Conservation (phyloP, 2,888 invertebrate species). For the Mesorhabditis sp. region DNA sequence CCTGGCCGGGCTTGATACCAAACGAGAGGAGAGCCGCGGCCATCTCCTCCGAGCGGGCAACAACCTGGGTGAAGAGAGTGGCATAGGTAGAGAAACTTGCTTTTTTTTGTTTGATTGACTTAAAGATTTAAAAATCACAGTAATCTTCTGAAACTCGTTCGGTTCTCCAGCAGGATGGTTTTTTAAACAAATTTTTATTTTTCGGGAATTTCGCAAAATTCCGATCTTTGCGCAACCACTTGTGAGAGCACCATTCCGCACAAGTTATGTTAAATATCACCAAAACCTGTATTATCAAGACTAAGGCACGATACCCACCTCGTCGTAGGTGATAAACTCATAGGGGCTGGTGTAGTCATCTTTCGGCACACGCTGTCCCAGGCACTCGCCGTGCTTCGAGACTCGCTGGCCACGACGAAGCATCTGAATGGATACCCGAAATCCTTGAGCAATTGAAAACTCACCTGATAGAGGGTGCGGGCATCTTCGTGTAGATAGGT, state of each 20-base stretch:
- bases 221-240: no score
- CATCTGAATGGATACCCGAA: constrained; percentile 17
- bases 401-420: constrained; percentile 83
- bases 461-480: constrained; percentile 77
- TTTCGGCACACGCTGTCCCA: constrained; percentile 45
- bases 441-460: background rate
- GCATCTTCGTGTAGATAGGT: constrained; percentile 78
- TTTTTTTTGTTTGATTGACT: no score
- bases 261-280: no score
- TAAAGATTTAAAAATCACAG: no score
- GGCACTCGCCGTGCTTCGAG: constrained; percentile 70
- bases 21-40: constrained; percentile 59
- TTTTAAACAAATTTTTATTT: no score
- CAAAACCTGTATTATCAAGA: no score
- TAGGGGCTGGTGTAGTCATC: constrained; percentile 46
- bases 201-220: no score
- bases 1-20: constrained; percentile 56
- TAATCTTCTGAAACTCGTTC: no score
- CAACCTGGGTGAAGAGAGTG: constrained; percentile 21
- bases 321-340: constrained; percentile 51
- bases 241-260: no score
- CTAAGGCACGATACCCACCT: constrained; percentile 15
- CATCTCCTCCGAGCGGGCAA: constrained; percentile 57
- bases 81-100: background rate
- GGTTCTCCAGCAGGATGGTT: no score